Conservation (phyloP, 30 jellyfish, hydroid and myxozoan genomes). For the Aurelia coerulea region DNA sequence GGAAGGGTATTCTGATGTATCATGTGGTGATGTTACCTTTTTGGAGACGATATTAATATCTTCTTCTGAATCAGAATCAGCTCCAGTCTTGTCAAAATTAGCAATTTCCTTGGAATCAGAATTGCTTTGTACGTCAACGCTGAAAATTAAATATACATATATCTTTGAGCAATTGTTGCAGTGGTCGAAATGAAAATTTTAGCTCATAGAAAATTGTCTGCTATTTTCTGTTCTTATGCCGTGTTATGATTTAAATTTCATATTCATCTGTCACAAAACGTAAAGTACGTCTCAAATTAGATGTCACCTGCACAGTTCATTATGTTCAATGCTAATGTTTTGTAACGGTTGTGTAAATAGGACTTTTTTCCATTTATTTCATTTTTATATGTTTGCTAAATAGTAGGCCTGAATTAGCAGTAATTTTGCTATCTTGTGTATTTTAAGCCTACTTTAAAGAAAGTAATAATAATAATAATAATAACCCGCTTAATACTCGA, state of each 20-base stretch:
- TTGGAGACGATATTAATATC: neutral
- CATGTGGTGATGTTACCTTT: slow-evolving; percentile 4
- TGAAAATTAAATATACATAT: neutral
- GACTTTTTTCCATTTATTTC: too few species aligned
- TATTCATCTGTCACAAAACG: neutral
- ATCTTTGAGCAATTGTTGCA: neutral
- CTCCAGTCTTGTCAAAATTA: slow-evolving; percentile 3
- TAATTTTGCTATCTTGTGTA: too few species aligned
- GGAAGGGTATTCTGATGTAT: slow-evolving; percentile 2
- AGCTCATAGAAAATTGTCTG: neutral
- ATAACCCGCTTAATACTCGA: too few species aligned
- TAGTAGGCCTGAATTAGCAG: too few species aligned
- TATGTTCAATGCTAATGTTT: too few species aligned
- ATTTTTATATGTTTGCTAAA: too few species aligned
- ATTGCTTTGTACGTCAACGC: neutral
- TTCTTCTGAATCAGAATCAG: slow-evolving; percentile 1
- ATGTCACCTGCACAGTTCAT: too few species aligned
- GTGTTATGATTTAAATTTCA: neutral
- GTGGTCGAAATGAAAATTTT: neutral
- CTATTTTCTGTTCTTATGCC: neutral
- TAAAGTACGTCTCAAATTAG: neutral
- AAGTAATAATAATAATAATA: too few species aligned
- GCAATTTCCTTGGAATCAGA: neutral
- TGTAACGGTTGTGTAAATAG: too few species aligned
- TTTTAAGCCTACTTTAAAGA: too few species aligned